Evolutionary conservation across 2,797 vertebrate genomes (phyloP), one percentile per base, ranked within the genome.

Genomic region (Cetoscarus ocellatus): DNA sequence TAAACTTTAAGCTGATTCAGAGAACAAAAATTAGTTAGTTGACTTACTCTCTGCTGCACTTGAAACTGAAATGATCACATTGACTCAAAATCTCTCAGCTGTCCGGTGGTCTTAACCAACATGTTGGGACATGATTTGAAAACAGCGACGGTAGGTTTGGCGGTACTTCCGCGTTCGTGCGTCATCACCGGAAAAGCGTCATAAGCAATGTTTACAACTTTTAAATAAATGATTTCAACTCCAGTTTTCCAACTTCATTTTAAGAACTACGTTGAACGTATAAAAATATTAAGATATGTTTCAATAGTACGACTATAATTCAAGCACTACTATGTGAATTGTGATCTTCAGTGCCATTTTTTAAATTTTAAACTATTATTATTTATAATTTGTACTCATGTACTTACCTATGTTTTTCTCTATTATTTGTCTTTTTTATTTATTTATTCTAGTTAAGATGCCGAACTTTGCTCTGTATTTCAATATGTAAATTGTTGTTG

Each of bases 91-190:
- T 8, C 12, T 1, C 38, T 51, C 45, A 36, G 35, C 66, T 44
- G 43, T 67, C 4, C 9, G 15, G 42, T 10, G 38, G 3, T 59
- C 1, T 17, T 40, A 10, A n/a, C 3, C 17, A 8, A 1, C 6
- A 19, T 27, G 56, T 47, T 58, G 35, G 50, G 50, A 61, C 56
- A 42, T 81, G 60, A 82, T 75, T 88, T 76, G 61, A 87, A 89
- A 79, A 57, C 12, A 6, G 38, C 40, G 18, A 64, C 52, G 10
- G 6, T 8, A 2, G 7, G 61, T 62, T 75, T 57, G 73, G 68
- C 76, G 69, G 80, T 10, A 84, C 79, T 91, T 91, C 90, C 88
- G 88, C 38, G 15, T 82, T 17, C 1, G 0, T 0, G 27, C 67
- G 73, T 79, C 69, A 75, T 55, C 14, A 1, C 43, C 15, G 48